Evolutionary conservation across 2,797 vertebrate genomes (phyloP), one percentile per base, ranked within the genome.

Genomic region (Macropus fuliginosus): DNA sequence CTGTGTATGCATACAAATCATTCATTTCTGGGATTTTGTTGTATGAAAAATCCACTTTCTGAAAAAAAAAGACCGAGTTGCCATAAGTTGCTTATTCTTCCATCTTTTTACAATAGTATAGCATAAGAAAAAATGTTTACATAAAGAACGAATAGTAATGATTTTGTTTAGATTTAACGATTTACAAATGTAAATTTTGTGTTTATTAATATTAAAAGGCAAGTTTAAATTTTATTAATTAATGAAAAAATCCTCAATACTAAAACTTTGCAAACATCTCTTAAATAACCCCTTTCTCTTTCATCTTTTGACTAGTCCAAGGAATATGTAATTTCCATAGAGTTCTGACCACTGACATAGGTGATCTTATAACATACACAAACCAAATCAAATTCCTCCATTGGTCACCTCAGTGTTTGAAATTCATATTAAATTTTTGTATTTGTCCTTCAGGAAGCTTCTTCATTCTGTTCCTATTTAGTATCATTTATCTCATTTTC

Each of bases 1-100:
- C 98, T 0, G 97, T 94, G 97, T 99, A 99, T 0, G 98, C 98
- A 0, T 99, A 99, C 96, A 99, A 98, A 98, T 99, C 99, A 94
- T 97, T 97, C 99, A 99, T 99, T 97, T 98, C 97, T 40, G 98
- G 96, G 97, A 99, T 99, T 29, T 97, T 96, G 95, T 99, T 99
- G 97, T 98, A 96, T 40, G 99, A 99, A 96, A 99, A 99, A 98
- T 99, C 99, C 9, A 99, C 99, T 95, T 99, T 99, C 99, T 99
- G 97, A 34, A 95, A 91, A 96, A 34, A 97, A 97, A 98, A 96
- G 87, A 96, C 24, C 6, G 90, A 46, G 5, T 59, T 10, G 29
- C 56, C 56, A 94, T 0, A 57, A 5, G 46, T 56, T 46, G 66
- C 9, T 54, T 96, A 93, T 87, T 24, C n/a, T 52, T 92, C 57